Conservation (phyloP, 37 sponge, comb jelly and placozoan species). For the Haliclona indistincta region DNA sequence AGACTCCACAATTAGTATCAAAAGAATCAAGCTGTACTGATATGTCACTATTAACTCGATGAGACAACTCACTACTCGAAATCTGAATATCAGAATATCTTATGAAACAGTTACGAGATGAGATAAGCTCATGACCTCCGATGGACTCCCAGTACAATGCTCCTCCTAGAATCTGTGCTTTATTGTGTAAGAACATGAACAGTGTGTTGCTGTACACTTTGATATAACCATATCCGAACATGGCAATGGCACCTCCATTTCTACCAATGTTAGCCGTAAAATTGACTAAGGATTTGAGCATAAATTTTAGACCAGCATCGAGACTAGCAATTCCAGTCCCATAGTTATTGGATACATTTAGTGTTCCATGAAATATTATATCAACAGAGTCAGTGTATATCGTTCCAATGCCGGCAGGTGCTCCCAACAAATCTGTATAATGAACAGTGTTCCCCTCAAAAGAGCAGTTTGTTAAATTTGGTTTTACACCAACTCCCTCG, state of each 20-base stretch:
- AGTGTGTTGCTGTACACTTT: no score
- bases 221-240: constrained; percentile 26
- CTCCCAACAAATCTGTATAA: constrained; percentile 2
- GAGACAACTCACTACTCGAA: no score
- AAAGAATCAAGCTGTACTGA: no score
- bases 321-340: constrained; percentile 36
- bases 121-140: no score
- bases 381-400: constrained; percentile 33
- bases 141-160: no score
- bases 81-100: no score
- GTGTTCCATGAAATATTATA: constrained; percentile 12
- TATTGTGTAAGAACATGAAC: no score
- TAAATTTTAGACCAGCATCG: constrained; percentile 8
- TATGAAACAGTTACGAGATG: no score
- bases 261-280: constrained; percentile 22
- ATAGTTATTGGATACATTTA: constrained; percentile 5
- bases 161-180: no score
- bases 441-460: constrained; percentile 18
- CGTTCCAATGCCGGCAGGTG: constrained; percentile 19
- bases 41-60: no score
- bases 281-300: neutral
- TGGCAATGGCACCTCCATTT: constrained; percentile 45
- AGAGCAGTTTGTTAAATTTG: constrained; percentile 20
- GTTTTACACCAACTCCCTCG: constrained; percentile 6
- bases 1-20: no score